Conservation (phyloP, 1,140 invertebrate genomes). For the Diabrotica undecimpunctata region DNA sequence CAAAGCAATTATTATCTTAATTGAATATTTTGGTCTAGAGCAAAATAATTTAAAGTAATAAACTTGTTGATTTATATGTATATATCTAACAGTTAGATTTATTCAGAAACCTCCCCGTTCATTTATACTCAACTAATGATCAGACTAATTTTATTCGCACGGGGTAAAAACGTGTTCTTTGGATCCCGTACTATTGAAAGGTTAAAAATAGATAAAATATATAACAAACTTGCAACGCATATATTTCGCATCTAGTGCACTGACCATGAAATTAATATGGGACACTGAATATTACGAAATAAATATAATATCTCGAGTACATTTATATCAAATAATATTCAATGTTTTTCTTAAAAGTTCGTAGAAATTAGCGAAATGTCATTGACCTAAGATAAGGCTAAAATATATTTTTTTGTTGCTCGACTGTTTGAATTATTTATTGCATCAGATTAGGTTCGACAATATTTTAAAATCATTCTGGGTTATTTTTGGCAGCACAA, state of each 20-base stretch:
- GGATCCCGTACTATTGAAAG: no score
- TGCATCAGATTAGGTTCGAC: neutral
- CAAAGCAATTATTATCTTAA: no score
- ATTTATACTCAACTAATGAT: no score
- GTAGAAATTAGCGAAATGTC: neutral
- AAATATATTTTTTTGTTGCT: neutral
- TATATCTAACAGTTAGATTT: no score
- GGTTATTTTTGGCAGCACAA: neutral
- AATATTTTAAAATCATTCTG: neutral
- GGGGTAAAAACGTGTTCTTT: no score
- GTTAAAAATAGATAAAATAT: neutral
- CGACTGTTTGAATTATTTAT: neutral
- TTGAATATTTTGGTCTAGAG: no score
- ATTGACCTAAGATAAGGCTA: neutral
- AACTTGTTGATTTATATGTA: no score
- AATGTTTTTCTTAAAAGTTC: neutral
- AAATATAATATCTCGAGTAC: neutral
- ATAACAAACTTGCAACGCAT: neutral
- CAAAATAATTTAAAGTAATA: no score
- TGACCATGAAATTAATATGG: conserved; percentile 2
- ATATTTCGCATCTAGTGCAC: neutral
- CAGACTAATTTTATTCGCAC: no score
- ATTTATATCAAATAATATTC: neutral
- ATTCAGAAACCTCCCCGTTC: no score
- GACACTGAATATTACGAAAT: neutral